Evolutionary conservation across 2,797 vertebrate species (phyloP), one percentile per base, ranked within the genome.

Genomic region (Myioborus miniatus): DNA sequence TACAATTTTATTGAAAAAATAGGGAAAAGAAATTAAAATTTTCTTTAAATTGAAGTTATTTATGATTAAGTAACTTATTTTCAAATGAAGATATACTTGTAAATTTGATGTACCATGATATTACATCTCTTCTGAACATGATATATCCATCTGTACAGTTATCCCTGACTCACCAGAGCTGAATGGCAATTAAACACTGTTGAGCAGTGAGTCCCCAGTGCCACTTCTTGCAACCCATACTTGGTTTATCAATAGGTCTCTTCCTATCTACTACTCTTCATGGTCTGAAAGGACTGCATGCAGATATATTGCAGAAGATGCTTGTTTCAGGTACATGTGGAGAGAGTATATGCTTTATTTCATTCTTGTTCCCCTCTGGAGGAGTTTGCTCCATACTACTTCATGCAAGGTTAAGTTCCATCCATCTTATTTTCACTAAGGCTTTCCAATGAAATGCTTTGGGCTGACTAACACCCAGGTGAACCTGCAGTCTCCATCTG

Each of bases 1-100:
- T 93, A 85, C 75, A 76, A 67, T 81, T 93, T 95, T 83, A 95
- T 65, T 92, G 72, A 60, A 83, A 95, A 96, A 95, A 96, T 76
- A 94, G 80, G 76, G 60, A 58, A 80, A 82, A 93, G 53, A 67
- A 83, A 85, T 95, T 82, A 49, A 89, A 82, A 55, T 58, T 89
- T 89, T 93, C 69, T 94, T 95, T 15, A 91, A 79, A 74, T 39
- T 2, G 87, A 85, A 65, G n/a, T 91, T 62, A 89, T 94, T 88
- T 81, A 60, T 81, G 29, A 64, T 56, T 29, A 81, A 60, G 11
- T 77, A 79, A 34, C 12, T 21, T 78, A 39, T 44, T 92, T 92
- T 75, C 29, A 71, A 84, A 77, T 68, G 2, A 78, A 83, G 90
- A 68, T 55, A 39, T 22, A 34, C 15, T 63, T 70, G 13, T 34